These are phyloP conservation scores for Emys orbicularis DNA, from an alignment of 2,797 vertebrate species.

Conservation along the genomic window DNA sequence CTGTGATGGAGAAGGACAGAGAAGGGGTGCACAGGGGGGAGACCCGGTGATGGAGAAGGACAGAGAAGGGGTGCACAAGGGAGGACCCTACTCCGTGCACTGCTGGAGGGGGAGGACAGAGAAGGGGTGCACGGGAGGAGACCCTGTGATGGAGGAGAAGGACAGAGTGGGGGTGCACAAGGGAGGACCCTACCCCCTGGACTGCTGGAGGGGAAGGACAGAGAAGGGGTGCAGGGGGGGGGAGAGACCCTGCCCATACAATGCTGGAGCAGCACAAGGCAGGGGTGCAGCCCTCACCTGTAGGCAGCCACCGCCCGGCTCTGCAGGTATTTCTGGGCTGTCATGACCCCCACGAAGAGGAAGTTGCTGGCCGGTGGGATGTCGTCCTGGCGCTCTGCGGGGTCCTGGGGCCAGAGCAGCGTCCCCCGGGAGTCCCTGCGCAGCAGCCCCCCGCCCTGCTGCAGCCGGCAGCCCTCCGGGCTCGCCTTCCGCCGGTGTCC, in stretches of 20 bases:
- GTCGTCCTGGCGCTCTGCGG: conserved; percentile 47
- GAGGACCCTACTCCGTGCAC: background rate
- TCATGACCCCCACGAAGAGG: conserved; percentile 97
- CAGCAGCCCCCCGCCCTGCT: conserved; percentile 38
- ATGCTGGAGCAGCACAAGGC: background rate
- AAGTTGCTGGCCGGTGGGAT: conserved; percentile 84
- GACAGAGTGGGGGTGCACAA: too few relatives aligned
- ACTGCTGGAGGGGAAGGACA: background rate
- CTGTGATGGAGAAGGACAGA: background rate
- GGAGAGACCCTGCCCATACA: background rate
- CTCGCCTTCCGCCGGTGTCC: conserved; percentile 85
- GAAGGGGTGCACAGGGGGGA: too few relatives aligned
- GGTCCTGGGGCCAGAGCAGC: conserved; percentile 28
- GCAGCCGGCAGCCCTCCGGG: conserved; percentile 78
- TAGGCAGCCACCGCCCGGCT: conserved; percentile 93
- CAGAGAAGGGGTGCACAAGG: too few relatives aligned
- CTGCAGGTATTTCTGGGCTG: conserved; percentile 97
- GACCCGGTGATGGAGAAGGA: too few relatives aligned
- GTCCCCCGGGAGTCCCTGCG: background rate
- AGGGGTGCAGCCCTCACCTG: conserved; percentile 82
- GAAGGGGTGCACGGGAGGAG: too few relatives aligned
- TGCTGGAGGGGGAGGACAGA: background rate
- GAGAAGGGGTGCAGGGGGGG: background rate
- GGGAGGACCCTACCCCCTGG: background rate
- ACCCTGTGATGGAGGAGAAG: background rate